These are phyloP conservation scores for Heliothis subflexa DNA, from an alignment of 1,140 invertebrate species.

Conservation along the genomic window DNA sequence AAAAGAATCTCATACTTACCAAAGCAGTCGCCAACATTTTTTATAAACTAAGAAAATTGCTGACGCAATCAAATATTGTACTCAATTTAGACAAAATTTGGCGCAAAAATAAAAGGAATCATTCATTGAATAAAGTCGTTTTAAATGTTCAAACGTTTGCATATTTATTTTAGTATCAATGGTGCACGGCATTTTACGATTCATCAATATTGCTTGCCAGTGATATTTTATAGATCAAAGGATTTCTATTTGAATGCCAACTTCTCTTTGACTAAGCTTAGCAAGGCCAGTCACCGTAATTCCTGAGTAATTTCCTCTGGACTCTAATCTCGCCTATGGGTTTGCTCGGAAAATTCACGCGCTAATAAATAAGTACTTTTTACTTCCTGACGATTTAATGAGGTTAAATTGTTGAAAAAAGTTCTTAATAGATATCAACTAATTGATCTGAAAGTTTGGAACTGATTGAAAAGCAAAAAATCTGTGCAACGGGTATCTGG, in stretches of 20 bases:
- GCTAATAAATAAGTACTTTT: conserved; percentile 37
- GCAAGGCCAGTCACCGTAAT: conserved; percentile 61
- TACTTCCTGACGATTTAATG: conserved; percentile 46
- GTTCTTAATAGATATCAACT: conserved; percentile 10
- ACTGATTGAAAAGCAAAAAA: conserved; percentile 33
- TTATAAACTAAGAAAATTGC: too few relatives aligned
- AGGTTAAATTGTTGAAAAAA: conserved; percentile 39
- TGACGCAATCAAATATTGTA: too few relatives aligned
- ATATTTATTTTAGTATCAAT: conserved; percentile 41
- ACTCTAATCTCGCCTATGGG: conserved; percentile 52
- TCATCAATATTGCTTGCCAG: conserved; percentile 50
- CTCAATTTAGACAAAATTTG: too few relatives aligned
- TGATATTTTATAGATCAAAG: conserved; percentile 72
- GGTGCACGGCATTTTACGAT: conserved; percentile 43
- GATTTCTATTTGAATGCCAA: conserved; percentile 64
- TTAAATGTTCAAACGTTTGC: background rate
- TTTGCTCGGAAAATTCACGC: conserved; percentile 44
- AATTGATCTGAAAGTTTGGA: conserved; percentile 3
- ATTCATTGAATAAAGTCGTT: conserved; percentile 22
- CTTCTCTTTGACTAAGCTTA: conserved; percentile 62
- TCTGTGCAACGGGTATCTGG: conserved; percentile 3
- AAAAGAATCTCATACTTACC: too few relatives aligned
- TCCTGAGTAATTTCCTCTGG: conserved; percentile 65
- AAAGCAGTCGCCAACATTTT: too few relatives aligned
- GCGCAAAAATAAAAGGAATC: background rate